phyloP scores from a whole-genome alignment of 2,113 vertebrate genomes.

The Eulacestoma nigropectus region DNA sequence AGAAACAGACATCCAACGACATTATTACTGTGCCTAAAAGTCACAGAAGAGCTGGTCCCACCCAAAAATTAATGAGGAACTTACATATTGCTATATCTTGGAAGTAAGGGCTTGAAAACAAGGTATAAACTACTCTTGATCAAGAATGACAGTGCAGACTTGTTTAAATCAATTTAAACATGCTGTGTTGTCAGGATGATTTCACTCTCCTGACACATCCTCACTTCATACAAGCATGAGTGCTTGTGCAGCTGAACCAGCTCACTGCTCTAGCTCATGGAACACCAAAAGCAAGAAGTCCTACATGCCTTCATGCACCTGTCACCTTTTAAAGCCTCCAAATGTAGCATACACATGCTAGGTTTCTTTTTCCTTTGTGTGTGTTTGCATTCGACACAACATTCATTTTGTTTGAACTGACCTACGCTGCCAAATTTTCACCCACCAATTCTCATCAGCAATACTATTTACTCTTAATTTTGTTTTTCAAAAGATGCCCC shows the following conservation, averaged over 20 bases:
- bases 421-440: neutral
- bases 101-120: neutral
- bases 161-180: neutral
- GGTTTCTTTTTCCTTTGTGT: accelerated
- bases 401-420: neutral
- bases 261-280: neutral
- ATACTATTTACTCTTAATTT: neutral
- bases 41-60: neutral
- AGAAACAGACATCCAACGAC: neutral
- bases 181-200: neutral
- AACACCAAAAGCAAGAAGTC: neutral
- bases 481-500: neutral
- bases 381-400: neutral
- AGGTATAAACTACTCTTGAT: neutral
- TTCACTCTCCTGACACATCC: neutral
- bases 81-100: neutral
- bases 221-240: neutral
- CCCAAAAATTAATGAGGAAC: neutral
- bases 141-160: neutral
- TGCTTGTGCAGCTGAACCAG: neutral
- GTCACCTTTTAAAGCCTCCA: neutral
- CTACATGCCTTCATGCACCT: neutral
- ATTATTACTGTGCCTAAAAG: neutral
- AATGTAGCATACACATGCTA: accelerated
- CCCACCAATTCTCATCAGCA: neutral